phyloP scores from a whole-genome alignment of 2,888 invertebrate genomes.

The Nephrotoma flavescens region DNA sequence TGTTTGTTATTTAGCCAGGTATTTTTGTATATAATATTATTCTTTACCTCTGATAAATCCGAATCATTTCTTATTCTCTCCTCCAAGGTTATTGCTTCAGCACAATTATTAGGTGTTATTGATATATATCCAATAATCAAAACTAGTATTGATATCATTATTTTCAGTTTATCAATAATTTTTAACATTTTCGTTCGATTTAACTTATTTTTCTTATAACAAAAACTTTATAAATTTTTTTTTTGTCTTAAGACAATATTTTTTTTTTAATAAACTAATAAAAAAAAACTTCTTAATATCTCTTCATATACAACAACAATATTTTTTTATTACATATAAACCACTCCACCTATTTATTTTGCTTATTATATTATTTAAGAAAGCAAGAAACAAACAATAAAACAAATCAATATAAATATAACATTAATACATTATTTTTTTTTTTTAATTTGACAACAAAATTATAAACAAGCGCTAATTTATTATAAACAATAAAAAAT shows the following conservation, averaged over 20 bases:
- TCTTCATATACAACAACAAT: background rate
- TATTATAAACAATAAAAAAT: background rate
- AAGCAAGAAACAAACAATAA: background rate
- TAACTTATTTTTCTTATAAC: background rate
- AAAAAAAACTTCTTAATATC: background rate
- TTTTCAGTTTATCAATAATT: background rate
- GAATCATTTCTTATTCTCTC: background rate
- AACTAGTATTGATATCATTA: background rate
- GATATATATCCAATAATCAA: background rate
- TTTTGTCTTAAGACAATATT: background rate
- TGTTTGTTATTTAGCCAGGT: background rate
- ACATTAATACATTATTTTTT: background rate
- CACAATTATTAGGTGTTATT: background rate
- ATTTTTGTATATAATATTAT: background rate
- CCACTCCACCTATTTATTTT: background rate
- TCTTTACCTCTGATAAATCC: conserved; percentile 1
- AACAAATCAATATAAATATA: background rate
- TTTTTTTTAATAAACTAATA: background rate
- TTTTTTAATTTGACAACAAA: background rate
- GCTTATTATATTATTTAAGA: background rate
- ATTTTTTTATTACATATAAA: background rate
- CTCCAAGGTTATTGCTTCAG: background rate
- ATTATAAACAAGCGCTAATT: background rate
- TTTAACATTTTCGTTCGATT: background rate
- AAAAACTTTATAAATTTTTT: background rate